Evolutionary conservation across 2,888 invertebrate genomes (phyloP), one percentile per base, ranked within the genome.

Genomic region (Napeogenes inachia): DNA sequence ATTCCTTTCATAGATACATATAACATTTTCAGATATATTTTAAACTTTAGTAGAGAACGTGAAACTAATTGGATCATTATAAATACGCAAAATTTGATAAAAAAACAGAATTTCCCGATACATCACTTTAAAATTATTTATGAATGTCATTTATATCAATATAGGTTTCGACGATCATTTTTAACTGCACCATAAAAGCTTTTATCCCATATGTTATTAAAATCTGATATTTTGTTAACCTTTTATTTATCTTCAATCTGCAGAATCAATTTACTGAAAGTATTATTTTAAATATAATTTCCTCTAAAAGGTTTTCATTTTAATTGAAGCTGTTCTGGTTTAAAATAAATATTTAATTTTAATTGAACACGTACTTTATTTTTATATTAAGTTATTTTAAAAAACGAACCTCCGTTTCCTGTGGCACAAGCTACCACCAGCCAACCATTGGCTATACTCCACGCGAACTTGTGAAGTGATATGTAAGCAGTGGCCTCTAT

Each of bases 391-490:
- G 12, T 10, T 10, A 42, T 42, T 10, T 42, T 10, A 42, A 42
- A 42, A 42, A 57, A 70, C 73, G 82, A 77, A 92, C 93, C 93
- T 79, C 93, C 93, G 79, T 94, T 93, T 56, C 93, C 93, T 33
- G 94, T 94, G 13, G 94, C 94, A 71, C 94, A 94, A 0, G 93
- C 92, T 59, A 94, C 81, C 4, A 94, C 87, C 4, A 93, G 74
- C 95, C 95, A 95, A 3, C 93, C 93, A 55, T 93, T 92, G 0
- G 92, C 92, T 4, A 94, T 82, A 69, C 93, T 92, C 95, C 95
- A 95, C 0, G 93, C 92, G 4, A 93, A 82, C 71, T 93, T 91
- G 74, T 94, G 94, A 6, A 94, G 77, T 0, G 93, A 91, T 4
- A 94, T 91, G 73, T 94, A 95, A 0, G 93, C 78, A 0, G 94